Evolutionary conservation across 2,113 vertebrate genomes (phyloP).

Genomic region (Daboia siamensis): DNA sequence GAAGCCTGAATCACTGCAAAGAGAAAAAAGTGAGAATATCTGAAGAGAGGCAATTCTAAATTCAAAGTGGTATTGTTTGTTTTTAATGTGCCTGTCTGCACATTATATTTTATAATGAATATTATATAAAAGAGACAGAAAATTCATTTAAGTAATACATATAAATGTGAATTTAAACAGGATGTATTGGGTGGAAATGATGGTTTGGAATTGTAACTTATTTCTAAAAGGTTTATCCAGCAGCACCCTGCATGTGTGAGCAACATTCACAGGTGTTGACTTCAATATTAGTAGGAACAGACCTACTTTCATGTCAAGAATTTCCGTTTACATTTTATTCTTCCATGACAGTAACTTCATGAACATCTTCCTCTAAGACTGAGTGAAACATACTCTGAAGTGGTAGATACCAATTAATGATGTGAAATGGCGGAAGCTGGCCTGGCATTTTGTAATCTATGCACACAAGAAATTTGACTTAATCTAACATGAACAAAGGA

Average conservation of each 20-base stretch:
- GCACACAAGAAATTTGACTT: background rate
- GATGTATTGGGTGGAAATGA: background rate
- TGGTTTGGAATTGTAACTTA: background rate
- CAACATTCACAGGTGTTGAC: background rate
- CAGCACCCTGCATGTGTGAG: background rate
- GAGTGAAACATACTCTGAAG: background rate
- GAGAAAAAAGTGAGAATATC: constrained; percentile 7
- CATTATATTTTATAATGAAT: constrained; percentile 1
- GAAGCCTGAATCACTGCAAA: constrained; percentile 7
- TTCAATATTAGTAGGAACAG: background rate
- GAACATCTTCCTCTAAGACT: background rate
- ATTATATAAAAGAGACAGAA: constrained; percentile 20
- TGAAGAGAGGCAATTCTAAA: background rate
- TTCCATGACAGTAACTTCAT: background rate
- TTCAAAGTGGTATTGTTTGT: background rate
- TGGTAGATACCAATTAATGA: background rate
- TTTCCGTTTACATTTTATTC: background rate
- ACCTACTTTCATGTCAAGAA: too few species aligned
- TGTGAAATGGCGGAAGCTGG: background rate
- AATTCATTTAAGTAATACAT: constrained; percentile 23
- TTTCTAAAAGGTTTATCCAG: background rate
- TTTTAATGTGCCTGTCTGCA: background rate
- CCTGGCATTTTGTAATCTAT: background rate
- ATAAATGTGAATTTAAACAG: background rate
- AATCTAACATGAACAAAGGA: background rate